These are phyloP conservation scores for Aricia agestis DNA, from an alignment of 1,140 invertebrate genomes.

Conservation along the genomic window DNA sequence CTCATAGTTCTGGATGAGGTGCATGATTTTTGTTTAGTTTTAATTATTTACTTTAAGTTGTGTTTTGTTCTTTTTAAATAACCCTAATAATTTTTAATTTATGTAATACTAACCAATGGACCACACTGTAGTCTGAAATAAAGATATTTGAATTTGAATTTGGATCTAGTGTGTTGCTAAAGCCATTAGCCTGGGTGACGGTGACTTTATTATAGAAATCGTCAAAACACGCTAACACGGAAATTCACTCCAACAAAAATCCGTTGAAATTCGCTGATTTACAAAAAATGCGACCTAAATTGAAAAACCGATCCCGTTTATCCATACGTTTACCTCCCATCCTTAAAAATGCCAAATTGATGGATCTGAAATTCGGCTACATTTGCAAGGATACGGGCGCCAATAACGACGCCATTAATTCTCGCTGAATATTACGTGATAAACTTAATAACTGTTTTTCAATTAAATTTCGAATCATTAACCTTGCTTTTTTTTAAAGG, in stretches of 20 bases:
- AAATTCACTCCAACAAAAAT: not conserved
- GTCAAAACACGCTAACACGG: not conserved
- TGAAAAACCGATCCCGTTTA: constrained; percentile 11
- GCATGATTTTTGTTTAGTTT: no score
- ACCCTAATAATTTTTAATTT: no score
- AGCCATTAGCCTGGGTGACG: no score
- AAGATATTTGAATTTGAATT: no score
- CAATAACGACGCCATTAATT: not conserved
- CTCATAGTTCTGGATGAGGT: no score
- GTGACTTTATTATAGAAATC: no score
- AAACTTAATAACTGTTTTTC: not conserved
- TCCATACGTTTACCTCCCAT: constrained; percentile 8
- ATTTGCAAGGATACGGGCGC: not conserved
- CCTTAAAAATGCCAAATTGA: constrained; percentile 10
- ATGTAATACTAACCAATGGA: no score
- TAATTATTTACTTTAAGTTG: no score
- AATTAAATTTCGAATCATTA: not conserved
- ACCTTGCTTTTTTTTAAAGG: not conserved
- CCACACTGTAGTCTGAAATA: no score
- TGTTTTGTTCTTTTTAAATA: no score
- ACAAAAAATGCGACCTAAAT: constrained; percentile 5
- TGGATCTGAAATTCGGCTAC: constrained; percentile 9
- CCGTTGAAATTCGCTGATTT: constrained; percentile 1
- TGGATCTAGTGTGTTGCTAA: no score
- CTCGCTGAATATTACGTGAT: not conserved